Percentiles rank a stretch among this genome's conserved stretches.
Evolutionary conservation across 2,888 invertebrate genomes (phyloP).

Genomic region (Netelia melanura): DNA sequence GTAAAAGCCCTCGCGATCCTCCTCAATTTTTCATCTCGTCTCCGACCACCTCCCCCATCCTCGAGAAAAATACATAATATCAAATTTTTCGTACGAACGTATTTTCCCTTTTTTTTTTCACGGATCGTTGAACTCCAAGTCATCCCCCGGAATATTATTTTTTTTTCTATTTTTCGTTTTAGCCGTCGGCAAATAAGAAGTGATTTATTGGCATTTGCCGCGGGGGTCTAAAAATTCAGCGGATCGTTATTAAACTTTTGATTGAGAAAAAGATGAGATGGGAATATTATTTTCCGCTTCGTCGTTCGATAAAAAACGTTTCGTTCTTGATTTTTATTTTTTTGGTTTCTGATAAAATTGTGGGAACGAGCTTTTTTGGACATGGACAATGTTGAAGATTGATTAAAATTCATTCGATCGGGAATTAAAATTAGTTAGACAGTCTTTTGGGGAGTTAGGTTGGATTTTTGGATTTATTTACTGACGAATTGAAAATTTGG

Average conservation of each 20-base stretch:
- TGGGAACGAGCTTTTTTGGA: not conserved
- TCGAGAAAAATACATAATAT: too few relatives aligned
- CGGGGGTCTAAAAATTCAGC: not conserved
- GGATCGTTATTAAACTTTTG: too few relatives aligned
- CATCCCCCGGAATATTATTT: too few relatives aligned
- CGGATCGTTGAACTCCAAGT: too few relatives aligned
- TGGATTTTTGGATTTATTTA: not conserved
- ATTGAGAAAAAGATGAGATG: too few relatives aligned
- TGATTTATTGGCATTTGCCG: constrained; percentile 2
- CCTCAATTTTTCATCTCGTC: constrained; percentile 2
- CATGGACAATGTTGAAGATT: not conserved
- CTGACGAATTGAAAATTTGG: not conserved
- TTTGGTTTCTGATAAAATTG: too few relatives aligned
- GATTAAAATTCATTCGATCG: not conserved
- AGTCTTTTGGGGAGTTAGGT: not conserved
- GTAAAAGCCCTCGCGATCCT: not conserved
- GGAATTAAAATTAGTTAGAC: not conserved
- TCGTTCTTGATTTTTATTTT: too few relatives aligned
- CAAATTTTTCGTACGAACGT: not conserved
- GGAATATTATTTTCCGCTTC: too few relatives aligned
- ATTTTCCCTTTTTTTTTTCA: not conserved
- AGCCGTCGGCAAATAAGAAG: constrained; percentile 20
- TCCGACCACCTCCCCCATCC: too few relatives aligned
- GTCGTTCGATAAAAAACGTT: too few relatives aligned
- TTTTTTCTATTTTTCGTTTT: not conserved